Percentiles rank a stretch among this genome's conserved stretches.
phyloP scores from a whole-genome alignment of 2,113 vertebrate species.

The Malurus melanocephalus region DNA sequence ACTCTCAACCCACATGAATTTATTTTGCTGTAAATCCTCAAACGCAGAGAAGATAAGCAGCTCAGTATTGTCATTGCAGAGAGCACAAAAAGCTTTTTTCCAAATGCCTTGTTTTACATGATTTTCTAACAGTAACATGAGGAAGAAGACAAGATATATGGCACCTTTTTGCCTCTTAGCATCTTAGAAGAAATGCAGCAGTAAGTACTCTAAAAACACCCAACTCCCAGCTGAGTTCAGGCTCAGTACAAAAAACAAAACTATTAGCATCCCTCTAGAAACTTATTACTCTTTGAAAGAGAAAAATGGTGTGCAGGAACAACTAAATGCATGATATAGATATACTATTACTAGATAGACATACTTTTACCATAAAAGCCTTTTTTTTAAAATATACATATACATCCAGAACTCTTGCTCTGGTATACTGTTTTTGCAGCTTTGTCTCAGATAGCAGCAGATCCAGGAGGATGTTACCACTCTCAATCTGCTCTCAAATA shows the following conservation, averaged over 20 bases:
- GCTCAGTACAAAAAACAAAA: background rate
- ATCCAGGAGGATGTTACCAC: background rate
- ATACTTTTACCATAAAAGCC: background rate
- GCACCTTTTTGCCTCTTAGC: background rate
- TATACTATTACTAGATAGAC: too few relatives aligned
- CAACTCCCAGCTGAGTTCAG: background rate
- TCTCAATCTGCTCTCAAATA: background rate
- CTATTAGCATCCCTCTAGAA: background rate
- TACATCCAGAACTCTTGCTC: fast-evolving
- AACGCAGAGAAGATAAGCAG: background rate
- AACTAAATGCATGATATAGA: background rate
- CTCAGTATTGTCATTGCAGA: background rate
- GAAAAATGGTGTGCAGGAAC: background rate
- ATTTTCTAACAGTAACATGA: background rate
- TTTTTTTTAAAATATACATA: background rate
- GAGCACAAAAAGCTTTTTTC: background rate
- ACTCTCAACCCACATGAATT: background rate
- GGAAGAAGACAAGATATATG: background rate
- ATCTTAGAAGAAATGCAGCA: background rate
- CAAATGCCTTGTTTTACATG: background rate
- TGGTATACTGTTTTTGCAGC: background rate
- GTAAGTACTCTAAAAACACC: background rate
- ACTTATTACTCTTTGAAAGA: background rate
- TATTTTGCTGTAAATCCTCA: background rate
- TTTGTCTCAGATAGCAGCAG: background rate